Evolutionary conservation across 2,797 vertebrate genomes (phyloP).

Genomic region (Champsocephalus gunnari): DNA sequence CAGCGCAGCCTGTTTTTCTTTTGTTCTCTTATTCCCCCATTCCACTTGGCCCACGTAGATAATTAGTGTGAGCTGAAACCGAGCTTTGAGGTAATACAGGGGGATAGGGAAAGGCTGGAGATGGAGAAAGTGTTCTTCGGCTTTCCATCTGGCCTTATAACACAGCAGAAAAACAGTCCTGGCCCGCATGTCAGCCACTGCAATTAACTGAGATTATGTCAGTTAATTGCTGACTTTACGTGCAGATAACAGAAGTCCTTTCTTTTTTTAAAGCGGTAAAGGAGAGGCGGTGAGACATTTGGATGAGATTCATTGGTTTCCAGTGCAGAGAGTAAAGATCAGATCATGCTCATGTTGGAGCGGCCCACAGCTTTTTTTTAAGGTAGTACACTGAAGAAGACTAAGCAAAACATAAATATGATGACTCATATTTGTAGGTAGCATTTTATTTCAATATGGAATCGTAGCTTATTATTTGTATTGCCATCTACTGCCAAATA

Average conservation of each 20-base stretch:
- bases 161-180: constrained; percentile 47
- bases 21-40: background rate
- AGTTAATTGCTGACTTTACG: constrained; percentile 23
- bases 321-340: constrained; percentile 52
- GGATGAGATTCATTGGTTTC: constrained; percentile 66
- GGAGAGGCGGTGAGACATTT: constrained; percentile 47
- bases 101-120: constrained; percentile 51
- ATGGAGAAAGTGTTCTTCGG: constrained; percentile 57
- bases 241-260: constrained; percentile 36
- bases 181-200: constrained; percentile 57
- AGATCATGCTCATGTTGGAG: constrained; percentile 31
- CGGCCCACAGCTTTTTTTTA: constrained; percentile 18
- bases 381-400: constrained; percentile 13
- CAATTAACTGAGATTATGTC: constrained; percentile 79
- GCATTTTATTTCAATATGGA: background rate
- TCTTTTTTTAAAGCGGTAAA: constrained; percentile 19
- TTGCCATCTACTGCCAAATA: background rate
- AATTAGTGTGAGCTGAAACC: constrained; percentile 75
- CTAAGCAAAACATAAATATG: background rate
- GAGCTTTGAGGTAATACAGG: constrained; percentile 70
- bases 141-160: constrained; percentile 65
- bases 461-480: background rate
- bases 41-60: constrained; percentile 57
- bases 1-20: constrained; percentile 58
- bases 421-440: constrained; percentile 10